Percentiles rank a stretch among this genome's conserved stretches.
These are phyloP conservation scores for Marmota monax DNA, from an alignment of 2,113 vertebrate species.

Conservation along the genomic window DNA sequence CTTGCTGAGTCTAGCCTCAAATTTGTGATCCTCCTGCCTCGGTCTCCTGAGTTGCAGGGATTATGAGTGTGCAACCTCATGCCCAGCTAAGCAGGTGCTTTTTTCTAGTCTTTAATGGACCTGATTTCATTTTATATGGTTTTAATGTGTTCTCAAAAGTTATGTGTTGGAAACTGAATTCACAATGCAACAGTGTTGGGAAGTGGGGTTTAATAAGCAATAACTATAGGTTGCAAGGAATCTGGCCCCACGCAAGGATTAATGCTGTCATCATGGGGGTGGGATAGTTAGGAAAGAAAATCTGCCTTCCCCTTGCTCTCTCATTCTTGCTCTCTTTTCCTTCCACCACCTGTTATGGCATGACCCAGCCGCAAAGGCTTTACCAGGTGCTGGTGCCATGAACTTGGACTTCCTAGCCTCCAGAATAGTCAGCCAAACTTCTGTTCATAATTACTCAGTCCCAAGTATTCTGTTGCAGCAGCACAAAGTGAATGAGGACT, in stretches of 20 bases:
- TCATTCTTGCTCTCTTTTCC: not conserved
- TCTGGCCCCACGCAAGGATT: not conserved
- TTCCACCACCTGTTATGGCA: not conserved
- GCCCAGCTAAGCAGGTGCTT: not conserved
- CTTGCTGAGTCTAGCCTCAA: too few relatives aligned
- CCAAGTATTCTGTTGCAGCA: not conserved
- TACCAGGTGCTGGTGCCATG: not conserved
- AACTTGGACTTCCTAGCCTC: not conserved
- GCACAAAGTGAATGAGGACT: not conserved
- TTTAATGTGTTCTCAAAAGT: not conserved
- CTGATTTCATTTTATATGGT: not conserved
- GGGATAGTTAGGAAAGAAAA: not conserved
- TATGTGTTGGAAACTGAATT: not conserved
- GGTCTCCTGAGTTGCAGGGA: too few relatives aligned
- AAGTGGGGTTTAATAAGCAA: not conserved
- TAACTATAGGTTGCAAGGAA: not conserved
- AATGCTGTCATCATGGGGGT: not conserved
- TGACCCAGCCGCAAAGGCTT: not conserved
- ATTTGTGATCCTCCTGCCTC: too few relatives aligned
- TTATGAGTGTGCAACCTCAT: too few relatives aligned
- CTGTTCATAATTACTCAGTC: not conserved
- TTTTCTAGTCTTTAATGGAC: not conserved
- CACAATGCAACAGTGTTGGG: too few relatives aligned
- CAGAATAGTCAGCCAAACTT: not conserved
- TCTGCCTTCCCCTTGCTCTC: not conserved